Base-by-base conservation (phyloP, 2,888 invertebrate species). In the Sepioteuthis lessoniana region DNA sequence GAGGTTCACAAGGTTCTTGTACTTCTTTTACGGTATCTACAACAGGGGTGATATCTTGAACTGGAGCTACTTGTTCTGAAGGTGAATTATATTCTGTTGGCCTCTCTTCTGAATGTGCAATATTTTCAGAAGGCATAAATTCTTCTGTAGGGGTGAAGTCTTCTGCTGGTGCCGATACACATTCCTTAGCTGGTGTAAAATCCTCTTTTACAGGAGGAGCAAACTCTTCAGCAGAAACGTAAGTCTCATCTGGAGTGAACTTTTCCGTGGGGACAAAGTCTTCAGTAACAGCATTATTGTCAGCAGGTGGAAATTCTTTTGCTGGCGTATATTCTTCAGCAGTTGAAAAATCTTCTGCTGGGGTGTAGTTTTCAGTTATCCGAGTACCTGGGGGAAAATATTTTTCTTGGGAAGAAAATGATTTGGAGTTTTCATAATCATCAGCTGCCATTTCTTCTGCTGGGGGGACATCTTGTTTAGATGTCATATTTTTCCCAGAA, bases 1-100 rank as follows among this genome's bases (percentile, higher is more conserved):
- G 76, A 76, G 76, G 76, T 76, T 76, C 76, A 35, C 76, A 76
- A 76, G 76, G 76, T 76, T 76, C 76, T 76, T 35, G n/a, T 76
- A 76, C 35, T 76, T 76, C 76, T 35, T 76, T 76, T 76, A 76
- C 7, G 16, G 76, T 76, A n/a, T 76, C 76, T 76, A 76, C 76
- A n/a, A 76, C n/a, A 76, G n/a, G 76, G n/a, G 76, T 76, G 76
- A 76, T 76, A 76, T 76, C 76, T 76, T 76, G 16, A 76, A n/a
- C n/a, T 76, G 76, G 76, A 76, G 76, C 35, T n/a, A 76, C 16
- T 76, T 76, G 76, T 76, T 76, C 76, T 76, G 76, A 76, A n/a
- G 76, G 76, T 76, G 76, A 76, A 76, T n/a, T 76, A 35, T 25
- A 35, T 76, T 76, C 19, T 76, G n/a, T 19, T 35, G 76, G n/a